Evolutionary conservation across 2,113 vertebrate genomes (phyloP), one percentile per base, ranked within the genome.

Genomic region (Hemichromis elongatus): DNA sequence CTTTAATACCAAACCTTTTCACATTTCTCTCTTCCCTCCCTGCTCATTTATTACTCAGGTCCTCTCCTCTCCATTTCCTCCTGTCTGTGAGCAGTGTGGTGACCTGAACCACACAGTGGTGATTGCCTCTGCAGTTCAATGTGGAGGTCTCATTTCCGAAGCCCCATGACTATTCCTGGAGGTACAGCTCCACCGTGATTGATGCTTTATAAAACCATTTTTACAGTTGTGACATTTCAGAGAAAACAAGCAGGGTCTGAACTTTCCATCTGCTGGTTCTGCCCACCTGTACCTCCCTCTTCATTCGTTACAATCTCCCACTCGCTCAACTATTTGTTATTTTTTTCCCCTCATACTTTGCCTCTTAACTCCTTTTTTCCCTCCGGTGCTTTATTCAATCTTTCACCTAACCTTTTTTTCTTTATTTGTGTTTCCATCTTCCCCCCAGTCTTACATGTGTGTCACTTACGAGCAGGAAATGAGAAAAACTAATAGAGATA

Each of bases 191-290:
- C 30, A 21, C 53, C 45, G 16, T 95, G 94, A 97, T 90, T 91
- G 90, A 96, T 93, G 93, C 82, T 79, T 95, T 94, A 86, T 90
- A 90, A 92, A 93, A 88, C 53, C 75, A 59, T 93, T 95, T 95
- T 95, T 92, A 94, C 91, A 95, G 93, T 79, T 88, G 81, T 87
- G 90, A 93, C 95, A 96, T 96, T 96, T 96, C 92, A 86, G 77
- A 89, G 94, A 94, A 96, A 93, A 96, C 93, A 95, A 93, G 92
- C 84, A 86, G 85, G 93, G 78, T 92, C 85, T 94, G 94, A 96
- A 90, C 92, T 96, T 95, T 96, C 92, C 85, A 92, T 94, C 89
- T 95, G 92, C 88, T 79, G 30, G 59, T 78, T 82, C 37, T 73
- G 86, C 82, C 53, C 57, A 79, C 77, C 89, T 92, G 82, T 75